Percentiles rank a stretch among this genome's conserved stretches.
Evolutionary conservation across 2,113 vertebrate species (phyloP).

Genomic region (Stegostoma tigrinum): DNA sequence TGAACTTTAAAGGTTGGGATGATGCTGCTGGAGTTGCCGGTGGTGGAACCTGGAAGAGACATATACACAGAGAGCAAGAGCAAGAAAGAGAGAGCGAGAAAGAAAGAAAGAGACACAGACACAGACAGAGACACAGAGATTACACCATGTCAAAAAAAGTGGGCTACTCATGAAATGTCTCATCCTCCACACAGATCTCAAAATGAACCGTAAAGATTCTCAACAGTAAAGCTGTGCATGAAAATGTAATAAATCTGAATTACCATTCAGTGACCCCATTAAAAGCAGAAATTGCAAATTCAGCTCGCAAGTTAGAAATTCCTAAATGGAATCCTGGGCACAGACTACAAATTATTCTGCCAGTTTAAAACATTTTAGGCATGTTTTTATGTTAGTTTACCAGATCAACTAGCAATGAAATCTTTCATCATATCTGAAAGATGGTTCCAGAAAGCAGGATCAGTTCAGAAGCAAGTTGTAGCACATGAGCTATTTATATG

Average conservation of each 20-base stretch:
- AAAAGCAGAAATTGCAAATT: background rate
- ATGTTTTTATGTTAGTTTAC: background rate
- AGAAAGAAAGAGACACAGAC: constrained; percentile 46
- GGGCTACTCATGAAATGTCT: constrained; percentile 42
- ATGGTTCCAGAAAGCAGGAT: background rate
- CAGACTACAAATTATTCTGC: background rate
- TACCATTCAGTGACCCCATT: background rate
- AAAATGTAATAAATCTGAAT: background rate
- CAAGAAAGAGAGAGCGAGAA: constrained; percentile 45
- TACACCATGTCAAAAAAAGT: constrained; percentile 36
- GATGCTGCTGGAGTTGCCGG: constrained; percentile 61
- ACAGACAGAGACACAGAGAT: background rate
- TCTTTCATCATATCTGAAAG: background rate
- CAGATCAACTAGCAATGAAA: background rate
- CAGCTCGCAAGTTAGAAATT: background rate
- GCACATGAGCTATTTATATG: background rate
- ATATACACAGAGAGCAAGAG: background rate
- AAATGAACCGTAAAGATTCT: background rate
- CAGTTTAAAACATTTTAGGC: background rate
- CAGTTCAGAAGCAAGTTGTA: no score
- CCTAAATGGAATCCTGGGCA: background rate
- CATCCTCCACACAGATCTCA: background rate
- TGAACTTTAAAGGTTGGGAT: constrained; percentile 79
- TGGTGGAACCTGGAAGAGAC: constrained; percentile 58
- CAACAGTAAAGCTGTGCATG: background rate